phyloP scores from a whole-genome alignment of 2,113 vertebrate species.

The Amphiprion percula region DNA sequence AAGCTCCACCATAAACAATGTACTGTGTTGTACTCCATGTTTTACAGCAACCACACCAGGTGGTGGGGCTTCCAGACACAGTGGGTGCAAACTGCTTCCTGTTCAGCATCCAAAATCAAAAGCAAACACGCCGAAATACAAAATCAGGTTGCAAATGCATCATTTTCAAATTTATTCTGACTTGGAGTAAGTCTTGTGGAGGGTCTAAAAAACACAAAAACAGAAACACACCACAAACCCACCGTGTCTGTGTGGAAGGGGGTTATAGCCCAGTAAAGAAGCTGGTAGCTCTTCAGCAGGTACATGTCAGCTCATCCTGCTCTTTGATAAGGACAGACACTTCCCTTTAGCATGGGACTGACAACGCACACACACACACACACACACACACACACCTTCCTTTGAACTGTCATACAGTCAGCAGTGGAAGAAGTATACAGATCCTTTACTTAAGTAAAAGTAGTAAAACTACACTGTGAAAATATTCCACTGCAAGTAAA shows the following conservation, averaged over 20 bases:
- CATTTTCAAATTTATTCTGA: background rate
- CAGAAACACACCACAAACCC: constrained; percentile 20
- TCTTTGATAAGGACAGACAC: constrained; percentile 81
- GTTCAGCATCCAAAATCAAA: too few relatives aligned
- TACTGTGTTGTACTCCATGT: too few relatives aligned
- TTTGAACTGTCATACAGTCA: constrained; percentile 12
- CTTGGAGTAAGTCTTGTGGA: background rate
- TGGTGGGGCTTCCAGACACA: too few relatives aligned
- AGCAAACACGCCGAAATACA: background rate
- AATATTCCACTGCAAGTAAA: too few relatives aligned
- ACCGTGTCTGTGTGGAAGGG: constrained; percentile 18
- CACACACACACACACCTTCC: constrained; percentile 47
- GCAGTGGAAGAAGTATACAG: too few relatives aligned
- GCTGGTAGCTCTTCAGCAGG: constrained; percentile 72
- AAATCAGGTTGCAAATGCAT: background rate
- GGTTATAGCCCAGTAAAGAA: constrained; percentile 68
- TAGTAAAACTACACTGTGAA: too few relatives aligned
- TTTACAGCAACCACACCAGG: too few relatives aligned
- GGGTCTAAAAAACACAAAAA: constrained; percentile 2
- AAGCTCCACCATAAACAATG: background rate
- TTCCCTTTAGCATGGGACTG: constrained; percentile 81
- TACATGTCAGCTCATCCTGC: constrained; percentile 73
- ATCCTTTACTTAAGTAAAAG: too few relatives aligned
- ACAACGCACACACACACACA: constrained; percentile 62
- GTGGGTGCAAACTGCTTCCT: too few relatives aligned